Evolutionary conservation across 2,888 invertebrate species (phyloP).

Genomic region (Tetanocera ferruginea): DNA sequence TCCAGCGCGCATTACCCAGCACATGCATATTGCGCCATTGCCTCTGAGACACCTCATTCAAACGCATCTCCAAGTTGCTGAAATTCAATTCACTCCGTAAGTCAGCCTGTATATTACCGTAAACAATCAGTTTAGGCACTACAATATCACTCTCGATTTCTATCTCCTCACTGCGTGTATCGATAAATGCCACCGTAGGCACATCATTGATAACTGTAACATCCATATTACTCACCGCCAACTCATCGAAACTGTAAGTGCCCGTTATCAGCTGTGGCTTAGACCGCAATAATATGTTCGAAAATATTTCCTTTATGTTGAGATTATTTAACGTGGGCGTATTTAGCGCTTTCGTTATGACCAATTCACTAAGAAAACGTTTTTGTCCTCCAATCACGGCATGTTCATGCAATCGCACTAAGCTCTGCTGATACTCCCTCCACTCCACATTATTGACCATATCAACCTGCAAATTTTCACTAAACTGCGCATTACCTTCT

Average conservation of each 20-base stretch:
- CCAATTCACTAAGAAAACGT: slow-evolving; percentile 51
- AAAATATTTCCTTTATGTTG: slow-evolving; percentile 54
- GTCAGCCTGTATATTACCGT: slow-evolving; percentile 52
- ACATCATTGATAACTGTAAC: slow-evolving; percentile 56
- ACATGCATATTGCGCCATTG: slow-evolving; percentile 57
- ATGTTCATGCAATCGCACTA: slow-evolving; percentile 55
- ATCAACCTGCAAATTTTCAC: slow-evolving; percentile 51
- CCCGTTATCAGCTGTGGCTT: slow-evolving; percentile 59
- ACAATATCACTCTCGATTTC: slow-evolving; percentile 54
- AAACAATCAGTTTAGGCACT: slow-evolving; percentile 51
- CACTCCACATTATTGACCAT: slow-evolving; percentile 58
- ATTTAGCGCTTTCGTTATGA: slow-evolving; percentile 52
- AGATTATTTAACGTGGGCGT: slow-evolving; percentile 52
- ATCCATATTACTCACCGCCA: slow-evolving; percentile 56
- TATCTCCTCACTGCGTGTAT: slow-evolving; percentile 50
- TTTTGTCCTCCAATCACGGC: slow-evolving; percentile 55
- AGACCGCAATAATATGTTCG: slow-evolving; percentile 55
- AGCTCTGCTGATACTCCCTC: slow-evolving; percentile 51
- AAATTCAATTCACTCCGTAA: slow-evolving; percentile 37
- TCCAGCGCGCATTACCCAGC: slow-evolving; percentile 57
- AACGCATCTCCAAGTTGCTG: not conserved
- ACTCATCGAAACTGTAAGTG: slow-evolving; percentile 52
- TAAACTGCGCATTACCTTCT: slow-evolving; percentile 60
- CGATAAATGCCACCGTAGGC: slow-evolving; percentile 52
- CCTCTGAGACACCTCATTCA: slow-evolving; percentile 39